Evolutionary conservation across 1,140 invertebrate genomes (phyloP).

Genomic region (Heterodera carotae): DNA sequence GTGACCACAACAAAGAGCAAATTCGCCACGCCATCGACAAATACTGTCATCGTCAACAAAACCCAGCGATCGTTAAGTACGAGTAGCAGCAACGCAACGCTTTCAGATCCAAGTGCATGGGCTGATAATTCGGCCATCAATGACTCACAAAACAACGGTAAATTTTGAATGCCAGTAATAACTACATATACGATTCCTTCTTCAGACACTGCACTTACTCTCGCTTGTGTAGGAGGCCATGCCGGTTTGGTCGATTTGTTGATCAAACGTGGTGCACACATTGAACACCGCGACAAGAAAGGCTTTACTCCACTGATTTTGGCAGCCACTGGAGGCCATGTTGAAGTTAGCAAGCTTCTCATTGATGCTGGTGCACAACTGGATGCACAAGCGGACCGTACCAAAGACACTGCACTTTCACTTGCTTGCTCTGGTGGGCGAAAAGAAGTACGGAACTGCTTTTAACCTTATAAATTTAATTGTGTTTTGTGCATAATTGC

Average conservation of each 20-base stretch:
- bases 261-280: constrained; percentile 90
- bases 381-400: constrained; percentile 95
- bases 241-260: constrained; percentile 75
- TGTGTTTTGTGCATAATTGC: too few relatives aligned
- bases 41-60: background rate
- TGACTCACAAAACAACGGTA: constrained; percentile 21
- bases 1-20: background rate
- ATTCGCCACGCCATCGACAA: background rate
- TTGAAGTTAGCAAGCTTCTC: constrained; percentile 88
- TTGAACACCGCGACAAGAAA: constrained; percentile 96
- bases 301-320: constrained; percentile 96
- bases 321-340: constrained; percentile 93
- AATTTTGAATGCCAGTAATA: too few relatives aligned
- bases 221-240: constrained; percentile 95
- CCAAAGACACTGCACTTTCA: constrained; percentile 96
- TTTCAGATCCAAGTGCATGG: constrained; percentile 22
- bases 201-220: constrained; percentile 90
- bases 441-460: constrained; percentile 75
- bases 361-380: constrained; percentile 89
- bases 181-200: too few relatives aligned
- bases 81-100: constrained; percentile 18
- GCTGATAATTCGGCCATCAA: constrained; percentile 14
- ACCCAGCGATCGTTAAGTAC: constrained; percentile 21
- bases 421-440: constrained; percentile 94
- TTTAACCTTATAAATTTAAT: too few relatives aligned